A percentile compares a stretch with the other conserved stretches of the same genome.
phyloP scores from a whole-genome alignment of 2,888 invertebrate genomes.

The Osedax fenrisi region DNA sequence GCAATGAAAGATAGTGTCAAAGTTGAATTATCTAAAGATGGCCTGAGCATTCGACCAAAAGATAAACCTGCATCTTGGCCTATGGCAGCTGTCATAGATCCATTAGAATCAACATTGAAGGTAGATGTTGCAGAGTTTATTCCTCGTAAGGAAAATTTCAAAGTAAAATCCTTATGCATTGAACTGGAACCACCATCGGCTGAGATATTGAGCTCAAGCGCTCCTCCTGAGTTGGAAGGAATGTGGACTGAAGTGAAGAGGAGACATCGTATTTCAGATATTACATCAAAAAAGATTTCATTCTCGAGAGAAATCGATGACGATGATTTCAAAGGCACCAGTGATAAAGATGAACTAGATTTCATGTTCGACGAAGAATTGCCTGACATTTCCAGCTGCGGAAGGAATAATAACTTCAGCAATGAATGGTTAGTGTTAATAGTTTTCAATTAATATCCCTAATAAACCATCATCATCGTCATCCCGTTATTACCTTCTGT shows the following conservation, averaged over 20 bases:
- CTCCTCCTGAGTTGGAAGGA: constrained; percentile 51
- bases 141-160: constrained; percentile 54
- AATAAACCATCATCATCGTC: no score
- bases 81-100: constrained; percentile 35
- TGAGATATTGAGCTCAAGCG: constrained; percentile 34
- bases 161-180: constrained; percentile 16
- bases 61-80: constrained; percentile 76
- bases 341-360: constrained; percentile 68
- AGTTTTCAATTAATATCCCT: background rate
- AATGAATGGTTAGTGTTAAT: constrained; percentile 42
- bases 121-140: constrained; percentile 77
- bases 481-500: no score
- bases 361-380: constrained; percentile 95
- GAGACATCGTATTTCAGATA: constrained; percentile 27
- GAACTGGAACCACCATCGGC: background rate
- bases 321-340: no score
- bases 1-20: constrained; percentile 71
- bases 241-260: constrained; percentile 57
- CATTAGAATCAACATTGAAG: constrained; percentile 55
- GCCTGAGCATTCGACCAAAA: constrained; percentile 70
- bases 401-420: constrained; percentile 47
- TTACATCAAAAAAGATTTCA: constrained; percentile 22
- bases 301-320: background rate
- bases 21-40: constrained; percentile 62
- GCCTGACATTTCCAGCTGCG: constrained; percentile 53